phyloP scores from a whole-genome alignment of 2,888 invertebrate genomes.

The Hymenopus coronatus region DNA sequence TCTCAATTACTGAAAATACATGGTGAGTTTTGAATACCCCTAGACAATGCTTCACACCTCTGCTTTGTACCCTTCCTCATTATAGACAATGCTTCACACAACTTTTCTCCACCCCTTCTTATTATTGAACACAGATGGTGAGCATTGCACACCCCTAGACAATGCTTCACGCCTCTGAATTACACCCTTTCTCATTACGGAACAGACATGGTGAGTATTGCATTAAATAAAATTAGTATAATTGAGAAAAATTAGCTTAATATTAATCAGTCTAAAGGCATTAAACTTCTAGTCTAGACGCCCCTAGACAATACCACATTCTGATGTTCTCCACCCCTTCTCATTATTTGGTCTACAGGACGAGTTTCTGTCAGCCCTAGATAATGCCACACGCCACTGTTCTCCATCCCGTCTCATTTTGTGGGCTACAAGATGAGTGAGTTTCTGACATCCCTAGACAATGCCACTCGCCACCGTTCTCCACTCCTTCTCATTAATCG shows the following conservation, averaged over 20 bases:
- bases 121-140: not conserved
- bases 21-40: not conserved
- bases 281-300: no score
- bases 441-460: not conserved
- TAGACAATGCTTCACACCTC: not conserved
- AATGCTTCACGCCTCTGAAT: not conserved
- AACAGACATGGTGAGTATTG: no score
- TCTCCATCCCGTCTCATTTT: not conserved
- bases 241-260: no score
- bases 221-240: no score
- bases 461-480: not conserved
- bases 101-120: no score
- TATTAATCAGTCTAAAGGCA: no score
- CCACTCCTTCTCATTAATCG: not conserved
- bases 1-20: not conserved
- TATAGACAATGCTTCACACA: no score
- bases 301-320: no score
- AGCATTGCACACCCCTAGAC: not conserved
- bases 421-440: no score
- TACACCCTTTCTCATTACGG: not conserved
- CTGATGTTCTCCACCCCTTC: no score
- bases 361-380: not conserved
- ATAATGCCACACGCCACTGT: not conserved
- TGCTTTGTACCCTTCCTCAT: no score
- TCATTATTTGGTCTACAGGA: not conserved